Evolutionary conservation across 1,140 invertebrate species (phyloP).

Genomic region (Bombus waltoni): DNA sequence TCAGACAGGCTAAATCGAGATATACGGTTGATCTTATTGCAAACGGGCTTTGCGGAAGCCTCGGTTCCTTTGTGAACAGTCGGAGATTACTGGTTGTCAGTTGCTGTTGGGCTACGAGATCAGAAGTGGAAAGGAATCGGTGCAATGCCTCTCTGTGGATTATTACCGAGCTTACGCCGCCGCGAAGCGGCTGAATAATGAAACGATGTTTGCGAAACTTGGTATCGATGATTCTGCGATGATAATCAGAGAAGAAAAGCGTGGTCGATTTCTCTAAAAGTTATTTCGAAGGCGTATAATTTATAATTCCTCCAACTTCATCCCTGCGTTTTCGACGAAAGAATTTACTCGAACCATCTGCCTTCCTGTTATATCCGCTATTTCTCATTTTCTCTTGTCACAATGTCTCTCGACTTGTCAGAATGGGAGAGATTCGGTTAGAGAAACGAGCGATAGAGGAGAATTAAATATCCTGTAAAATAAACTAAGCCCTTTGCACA

Average conservation of each 20-base stretch:
- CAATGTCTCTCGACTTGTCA: too few species aligned
- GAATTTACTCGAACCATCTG: too few species aligned
- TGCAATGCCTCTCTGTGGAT: neutral
- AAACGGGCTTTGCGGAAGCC: neutral
- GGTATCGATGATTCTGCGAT: neutral
- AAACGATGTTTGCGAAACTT: neutral
- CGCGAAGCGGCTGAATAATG: neutral
- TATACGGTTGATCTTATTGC: neutral
- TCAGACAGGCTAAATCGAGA: neutral
- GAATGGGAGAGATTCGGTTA: too few species aligned
- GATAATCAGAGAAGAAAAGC: neutral
- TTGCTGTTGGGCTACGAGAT: neutral
- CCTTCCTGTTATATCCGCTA: too few species aligned
- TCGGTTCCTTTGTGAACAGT: neutral
- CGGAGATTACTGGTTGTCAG: neutral
- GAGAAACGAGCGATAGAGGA: too few species aligned
- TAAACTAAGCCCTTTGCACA: neutral
- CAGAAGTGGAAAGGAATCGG: neutral
- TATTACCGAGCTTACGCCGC: neutral
- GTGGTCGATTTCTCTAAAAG: neutral
- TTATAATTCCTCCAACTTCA: too few species aligned
- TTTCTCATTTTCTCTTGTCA: too few species aligned
- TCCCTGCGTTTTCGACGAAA: too few species aligned
- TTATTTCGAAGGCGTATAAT: too few species aligned
- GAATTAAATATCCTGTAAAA: too few species aligned